Base-by-base conservation (phyloP, 2,888 invertebrate genomes). In the Ennomos erosarius region DNA sequence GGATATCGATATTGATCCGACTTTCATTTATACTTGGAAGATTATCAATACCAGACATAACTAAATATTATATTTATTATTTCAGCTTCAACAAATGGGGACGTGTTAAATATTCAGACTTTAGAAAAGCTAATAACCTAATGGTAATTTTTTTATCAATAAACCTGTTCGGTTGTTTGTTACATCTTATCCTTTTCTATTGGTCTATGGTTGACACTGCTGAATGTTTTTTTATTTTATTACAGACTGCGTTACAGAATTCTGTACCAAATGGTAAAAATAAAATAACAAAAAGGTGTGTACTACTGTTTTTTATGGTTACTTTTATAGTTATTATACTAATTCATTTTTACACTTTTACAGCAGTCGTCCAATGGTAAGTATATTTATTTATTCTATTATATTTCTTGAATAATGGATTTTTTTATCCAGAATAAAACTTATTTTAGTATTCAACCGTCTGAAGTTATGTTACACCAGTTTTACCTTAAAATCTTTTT, bases 71-170 rank as follows among this genome's bases (percentile, higher is more conserved):
- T 26, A 45, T 10, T n/a, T n/a, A n/a, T n/a, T n/a, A n/a, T n/a
- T n/a, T 46, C 2, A 34, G 40, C 36, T 50, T 49, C 70, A 68
- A 35, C 64, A 85, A 83, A 40, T 76, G 70, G 35, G 79, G 71
- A 2, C 71, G 79, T 0, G 10, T 79, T 2, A 38, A 61, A 10
- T 80, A 82, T 50, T 68, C 78, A 0, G 68, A 69, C 34, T 84
- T 83, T 42, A 73, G 84, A 55, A 79, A 74, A 67, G 36, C 68
- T 1, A 71, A 73, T 34, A 8, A 39, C 34, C 11, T 53, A 11
- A 10, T 48, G 48, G 53, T 59, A 53, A 44, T 26, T 26, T 26
- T 26, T 26, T 26, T 26, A 11, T 16, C 10, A 10, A 16, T 42
- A 16, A 10, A 10, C n/a, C n/a, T n/a, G n/a, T 10, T 42, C 16